phyloP scores from a whole-genome alignment of 2,797 vertebrate genomes.

The Sciurus carolinensis region DNA sequence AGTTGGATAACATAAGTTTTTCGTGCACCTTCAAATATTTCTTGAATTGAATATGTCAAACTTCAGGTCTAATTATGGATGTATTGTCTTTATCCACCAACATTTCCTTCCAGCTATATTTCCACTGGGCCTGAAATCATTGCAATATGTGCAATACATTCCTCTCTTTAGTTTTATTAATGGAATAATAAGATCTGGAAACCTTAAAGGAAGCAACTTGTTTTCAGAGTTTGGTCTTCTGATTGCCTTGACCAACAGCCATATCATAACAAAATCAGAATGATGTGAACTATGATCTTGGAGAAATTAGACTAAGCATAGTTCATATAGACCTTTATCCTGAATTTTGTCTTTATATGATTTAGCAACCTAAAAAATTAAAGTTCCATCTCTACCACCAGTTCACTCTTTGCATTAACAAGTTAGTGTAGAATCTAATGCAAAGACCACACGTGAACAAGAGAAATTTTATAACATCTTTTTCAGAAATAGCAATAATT shows the following conservation, averaged over 20 bases:
- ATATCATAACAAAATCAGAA: not conserved
- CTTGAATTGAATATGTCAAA: not conserved
- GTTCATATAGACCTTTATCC: not conserved
- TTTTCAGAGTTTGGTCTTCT: slow-evolving; percentile 31
- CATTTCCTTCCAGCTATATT: not conserved
- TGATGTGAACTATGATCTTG: not conserved
- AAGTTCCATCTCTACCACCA: not conserved
- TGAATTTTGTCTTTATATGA: slow-evolving; percentile 37
- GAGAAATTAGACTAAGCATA: not conserved
- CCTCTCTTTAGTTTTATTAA: slow-evolving; percentile 8
- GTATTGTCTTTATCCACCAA: not conserved
- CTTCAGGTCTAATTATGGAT: not conserved
- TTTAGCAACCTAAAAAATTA: not conserved
- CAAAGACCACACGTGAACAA: not conserved
- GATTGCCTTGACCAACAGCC: not conserved
- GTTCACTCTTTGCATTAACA: not conserved
- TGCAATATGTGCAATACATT: not conserved
- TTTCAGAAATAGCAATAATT: slow-evolving; percentile 15
- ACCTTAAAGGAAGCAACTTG: not conserved
- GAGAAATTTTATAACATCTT: slow-evolving; percentile 30
- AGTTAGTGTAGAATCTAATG: not conserved
- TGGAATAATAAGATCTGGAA: slow-evolving; percentile 54
- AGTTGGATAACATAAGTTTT: not conserved
- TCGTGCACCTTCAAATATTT: not conserved
- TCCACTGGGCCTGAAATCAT: not conserved